A percentile compares a stretch with the other conserved stretches of the same genome.
Conservation (phyloP, 2,797 vertebrate genomes). For the Phrynocephalus forsythii region DNA sequence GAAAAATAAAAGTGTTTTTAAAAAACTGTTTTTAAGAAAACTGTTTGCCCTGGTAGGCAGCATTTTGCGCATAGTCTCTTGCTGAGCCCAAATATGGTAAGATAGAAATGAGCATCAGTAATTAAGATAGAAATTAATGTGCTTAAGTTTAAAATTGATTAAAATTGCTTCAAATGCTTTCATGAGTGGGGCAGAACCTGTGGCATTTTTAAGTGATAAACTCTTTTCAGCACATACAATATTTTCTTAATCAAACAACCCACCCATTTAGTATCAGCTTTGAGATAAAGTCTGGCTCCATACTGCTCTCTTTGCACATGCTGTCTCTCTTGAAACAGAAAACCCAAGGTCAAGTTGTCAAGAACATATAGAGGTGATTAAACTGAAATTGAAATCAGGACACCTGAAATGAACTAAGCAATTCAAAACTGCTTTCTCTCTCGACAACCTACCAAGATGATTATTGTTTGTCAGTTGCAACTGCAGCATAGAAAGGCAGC, state of each 20-base stretch:
- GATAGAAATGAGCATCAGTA: neutral
- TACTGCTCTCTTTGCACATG: slow-evolving; percentile 15
- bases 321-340: slow-evolving; percentile 23
- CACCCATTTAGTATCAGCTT: slow-evolving; percentile 19
- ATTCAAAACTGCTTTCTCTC: neutral
- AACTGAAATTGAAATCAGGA: slow-evolving; percentile 28
- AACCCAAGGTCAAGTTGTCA: slow-evolving; percentile 32
- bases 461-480: slow-evolving; percentile 4
- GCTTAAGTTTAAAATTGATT: slow-evolving; percentile 3
- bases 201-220: slow-evolving; percentile 13
- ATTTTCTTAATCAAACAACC: slow-evolving; percentile 43
- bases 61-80: neutral
- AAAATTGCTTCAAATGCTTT: slow-evolving; percentile 4
- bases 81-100: neutral
- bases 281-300: slow-evolving; percentile 26
- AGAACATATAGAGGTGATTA: slow-evolving; percentile 12
- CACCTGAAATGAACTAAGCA: slow-evolving; percentile 17
- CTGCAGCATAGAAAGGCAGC: neutral
- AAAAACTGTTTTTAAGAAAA: neutral
- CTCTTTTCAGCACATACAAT: slow-evolving; percentile 3
- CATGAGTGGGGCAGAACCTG: slow-evolving; percentile 15
- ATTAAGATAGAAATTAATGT: slow-evolving; percentile 17
- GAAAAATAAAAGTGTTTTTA: neutral
- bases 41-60: neutral
- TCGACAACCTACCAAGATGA: neutral